Evolutionary conservation across 2,888 invertebrate species (phyloP).

Genomic region (Pollenia amentaria): DNA sequence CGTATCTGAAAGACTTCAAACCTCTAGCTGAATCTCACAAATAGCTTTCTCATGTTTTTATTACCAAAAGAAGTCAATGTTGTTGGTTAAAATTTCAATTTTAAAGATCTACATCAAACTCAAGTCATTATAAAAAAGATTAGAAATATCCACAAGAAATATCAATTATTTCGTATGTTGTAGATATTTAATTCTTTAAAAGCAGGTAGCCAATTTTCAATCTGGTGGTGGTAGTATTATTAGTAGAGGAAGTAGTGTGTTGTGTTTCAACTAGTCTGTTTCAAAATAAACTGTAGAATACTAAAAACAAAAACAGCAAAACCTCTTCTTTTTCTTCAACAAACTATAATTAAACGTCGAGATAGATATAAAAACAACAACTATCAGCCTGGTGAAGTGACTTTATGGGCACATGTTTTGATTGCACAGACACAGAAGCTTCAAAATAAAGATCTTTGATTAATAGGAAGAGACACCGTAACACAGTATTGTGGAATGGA

Average conservation of each 20-base stretch:
- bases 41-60: slow-evolving; percentile 29
- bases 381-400: background rate
- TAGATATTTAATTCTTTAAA: slow-evolving; percentile 27
- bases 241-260: too few species aligned
- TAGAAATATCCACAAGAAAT: background rate
- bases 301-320: background rate
- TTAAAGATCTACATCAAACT: slow-evolving; percentile 18
- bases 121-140: background rate
- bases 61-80: slow-evolving; percentile 35
- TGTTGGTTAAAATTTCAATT: background rate
- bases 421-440: slow-evolving; percentile 48
- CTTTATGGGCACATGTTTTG: background rate
- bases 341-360: slow-evolving; percentile 49
- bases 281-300: too few species aligned
- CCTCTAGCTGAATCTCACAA: background rate
- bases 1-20: background rate
- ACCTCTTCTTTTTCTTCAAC: background rate
- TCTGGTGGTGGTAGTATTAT: background rate
- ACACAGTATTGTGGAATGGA: slow-evolving; percentile 13
- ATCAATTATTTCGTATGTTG: background rate
- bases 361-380: background rate
- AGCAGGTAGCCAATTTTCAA: slow-evolving; percentile 18
- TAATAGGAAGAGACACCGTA: slow-evolving; percentile 65
- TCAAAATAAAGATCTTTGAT: slow-evolving; percentile 65
- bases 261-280: too few species aligned